Percentiles rank a stretch among this genome's conserved stretches.
phyloP scores from a whole-genome alignment of 2,113 vertebrate species.

The Cebus imitator region DNA sequence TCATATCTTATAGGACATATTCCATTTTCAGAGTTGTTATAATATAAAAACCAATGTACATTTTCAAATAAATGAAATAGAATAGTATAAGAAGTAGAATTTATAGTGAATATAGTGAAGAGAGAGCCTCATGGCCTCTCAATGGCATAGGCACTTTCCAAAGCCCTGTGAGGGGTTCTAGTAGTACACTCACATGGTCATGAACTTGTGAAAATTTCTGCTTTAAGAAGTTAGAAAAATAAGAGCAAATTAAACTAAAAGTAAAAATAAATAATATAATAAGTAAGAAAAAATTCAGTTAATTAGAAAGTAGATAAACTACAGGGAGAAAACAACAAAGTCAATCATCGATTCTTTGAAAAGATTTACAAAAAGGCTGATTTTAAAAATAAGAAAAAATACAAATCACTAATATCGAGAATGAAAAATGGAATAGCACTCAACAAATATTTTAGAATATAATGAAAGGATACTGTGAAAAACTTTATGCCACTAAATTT shows the following conservation, averaged over 20 bases:
- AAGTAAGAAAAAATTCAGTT: neutral
- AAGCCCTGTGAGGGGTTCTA: neutral
- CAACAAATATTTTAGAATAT: constrained; percentile 38
- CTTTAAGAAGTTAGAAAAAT: neutral
- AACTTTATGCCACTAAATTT: neutral
- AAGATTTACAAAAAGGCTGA: neutral
- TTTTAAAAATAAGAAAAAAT: neutral
- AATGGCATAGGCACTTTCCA: neutral
- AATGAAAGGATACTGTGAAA: neutral
- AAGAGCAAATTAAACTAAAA: neutral
- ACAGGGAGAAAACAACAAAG: constrained; percentile 14
- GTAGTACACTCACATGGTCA: neutral
- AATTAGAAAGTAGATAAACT: neutral
- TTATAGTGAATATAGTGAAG: neutral
- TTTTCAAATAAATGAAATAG: neutral
- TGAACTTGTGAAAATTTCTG: neutral
- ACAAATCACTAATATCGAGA: neutral
- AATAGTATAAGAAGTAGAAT: neutral
- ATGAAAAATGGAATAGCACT: neutral
- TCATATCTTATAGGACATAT: neutral
- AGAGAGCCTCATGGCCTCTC: neutral
- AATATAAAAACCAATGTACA: neutral
- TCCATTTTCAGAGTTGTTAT: neutral
- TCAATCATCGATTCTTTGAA: neutral
- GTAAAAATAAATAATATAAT: neutral